phyloP scores from a whole-genome alignment of 2,113 vertebrate species.

The Tyto alba region DNA sequence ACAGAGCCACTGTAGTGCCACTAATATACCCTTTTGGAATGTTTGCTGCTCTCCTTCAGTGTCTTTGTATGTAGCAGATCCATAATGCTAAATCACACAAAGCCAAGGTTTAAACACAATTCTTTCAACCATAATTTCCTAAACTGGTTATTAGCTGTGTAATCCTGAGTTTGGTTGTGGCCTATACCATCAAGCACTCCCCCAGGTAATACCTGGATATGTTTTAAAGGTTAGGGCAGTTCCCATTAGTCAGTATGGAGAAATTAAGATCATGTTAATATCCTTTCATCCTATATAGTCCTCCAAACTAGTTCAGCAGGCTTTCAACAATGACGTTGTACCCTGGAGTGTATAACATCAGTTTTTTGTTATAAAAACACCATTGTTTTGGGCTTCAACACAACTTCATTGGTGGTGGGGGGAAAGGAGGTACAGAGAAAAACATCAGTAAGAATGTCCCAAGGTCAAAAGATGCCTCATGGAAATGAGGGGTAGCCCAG shows the following conservation, averaged over 20 bases:
- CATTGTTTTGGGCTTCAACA: not conserved
- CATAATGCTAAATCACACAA: not conserved
- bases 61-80: not conserved
- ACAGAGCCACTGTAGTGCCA: not conserved
- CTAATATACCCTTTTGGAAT: not conserved
- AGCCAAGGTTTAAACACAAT: not conserved
- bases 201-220: not conserved
- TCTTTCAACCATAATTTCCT: not conserved
- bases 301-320: not conserved
- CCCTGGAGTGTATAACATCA: not conserved
- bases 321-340: not conserved
- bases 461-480: not conserved
- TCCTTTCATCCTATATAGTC: not conserved
- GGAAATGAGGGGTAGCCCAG: not conserved
- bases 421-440: not conserved
- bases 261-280: not conserved
- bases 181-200: not conserved
- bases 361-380: not conserved
- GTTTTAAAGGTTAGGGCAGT: not conserved
- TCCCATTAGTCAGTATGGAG: not conserved
- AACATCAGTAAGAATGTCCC: not conserved
- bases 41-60: not conserved
- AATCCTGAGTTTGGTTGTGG: not conserved
- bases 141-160: not conserved
- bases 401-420: not conserved